Evolutionary conservation across 2,888 invertebrate species (phyloP).

Genomic region (Sabellastarte sp.): DNA sequence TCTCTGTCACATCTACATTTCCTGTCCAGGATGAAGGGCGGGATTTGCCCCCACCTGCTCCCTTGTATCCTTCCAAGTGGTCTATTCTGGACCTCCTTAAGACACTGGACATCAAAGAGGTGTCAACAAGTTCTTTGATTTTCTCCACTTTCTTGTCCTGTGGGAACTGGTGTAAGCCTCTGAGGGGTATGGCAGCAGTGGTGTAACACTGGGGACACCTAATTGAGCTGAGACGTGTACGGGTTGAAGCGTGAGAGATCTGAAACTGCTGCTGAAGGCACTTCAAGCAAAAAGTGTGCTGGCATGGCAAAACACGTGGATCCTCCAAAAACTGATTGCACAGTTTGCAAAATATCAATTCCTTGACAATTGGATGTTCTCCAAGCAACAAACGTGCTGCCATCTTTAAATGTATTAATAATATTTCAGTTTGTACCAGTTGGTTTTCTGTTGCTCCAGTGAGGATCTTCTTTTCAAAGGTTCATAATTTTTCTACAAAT

Average conservation of each 20-base stretch:
- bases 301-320: background rate
- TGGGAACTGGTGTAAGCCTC: background rate
- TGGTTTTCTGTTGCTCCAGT: too few relatives aligned
- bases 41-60: background rate
- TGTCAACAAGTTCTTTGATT: background rate
- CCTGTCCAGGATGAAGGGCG: too few relatives aligned
- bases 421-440: too few relatives aligned
- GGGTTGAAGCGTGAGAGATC: background rate
- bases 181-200: background rate
- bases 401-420: too few relatives aligned
- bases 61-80: background rate
- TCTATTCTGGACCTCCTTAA: background rate
- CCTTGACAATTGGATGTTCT: constrained; percentile 5
- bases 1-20: too few relatives aligned
- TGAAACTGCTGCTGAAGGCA: background rate
- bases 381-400: too few relatives aligned
- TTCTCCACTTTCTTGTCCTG: background rate
- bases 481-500: too few relatives aligned
- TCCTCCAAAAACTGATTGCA: background rate
- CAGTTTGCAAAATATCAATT: background rate
- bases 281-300: background rate
- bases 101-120: background rate
- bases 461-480: too few relatives aligned
- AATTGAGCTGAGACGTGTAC: background rate
- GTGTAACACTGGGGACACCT: background rate